Conservation (phyloP, 1,140 invertebrate genomes). For the Zaprionus africanus region DNA sequence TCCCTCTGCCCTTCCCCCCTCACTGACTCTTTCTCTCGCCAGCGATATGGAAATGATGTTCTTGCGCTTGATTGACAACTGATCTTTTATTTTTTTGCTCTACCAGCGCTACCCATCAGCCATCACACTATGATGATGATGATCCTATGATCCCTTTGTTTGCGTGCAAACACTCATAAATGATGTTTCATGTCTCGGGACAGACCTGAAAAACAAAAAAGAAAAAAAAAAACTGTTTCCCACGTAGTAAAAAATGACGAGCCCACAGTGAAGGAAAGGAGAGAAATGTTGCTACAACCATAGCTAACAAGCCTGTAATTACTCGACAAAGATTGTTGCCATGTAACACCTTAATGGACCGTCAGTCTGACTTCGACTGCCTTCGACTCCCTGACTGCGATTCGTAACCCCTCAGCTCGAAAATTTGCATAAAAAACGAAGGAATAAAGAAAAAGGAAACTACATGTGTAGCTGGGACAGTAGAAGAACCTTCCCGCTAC, state of each 20-base stretch:
- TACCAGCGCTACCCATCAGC: not conserved
- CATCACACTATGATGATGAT: conserved; percentile 14
- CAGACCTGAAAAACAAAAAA: conserved; percentile 14
- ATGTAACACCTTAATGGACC: conserved; percentile 77
- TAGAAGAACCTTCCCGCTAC: not conserved
- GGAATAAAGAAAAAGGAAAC: conserved; percentile 11
- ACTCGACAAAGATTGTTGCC: conserved; percentile 74
- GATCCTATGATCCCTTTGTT: conserved; percentile 62
- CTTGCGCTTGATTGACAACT: conserved; percentile 69
- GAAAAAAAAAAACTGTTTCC: conserved; percentile 62
- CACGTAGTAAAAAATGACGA: conserved; percentile 58
- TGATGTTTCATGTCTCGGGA: conserved; percentile 50
- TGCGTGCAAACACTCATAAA: conserved; percentile 62
- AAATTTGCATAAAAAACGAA: conserved; percentile 71
- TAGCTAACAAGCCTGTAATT: conserved; percentile 81
- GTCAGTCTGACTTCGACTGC: conserved; percentile 16
- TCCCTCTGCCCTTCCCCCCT: not conserved
- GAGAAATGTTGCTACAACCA: conserved; percentile 73
- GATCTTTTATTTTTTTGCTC: conserved; percentile 54
- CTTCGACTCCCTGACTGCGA: conserved; percentile 11
- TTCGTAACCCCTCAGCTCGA: conserved; percentile 25
- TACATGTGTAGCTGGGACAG: conserved; percentile 3
- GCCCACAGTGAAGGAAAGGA: conserved; percentile 25
- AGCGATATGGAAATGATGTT: conserved; percentile 64
- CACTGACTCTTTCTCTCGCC: not conserved